phyloP scores from a whole-genome alignment of 2,113 vertebrate species.

The Garra rufa region DNA sequence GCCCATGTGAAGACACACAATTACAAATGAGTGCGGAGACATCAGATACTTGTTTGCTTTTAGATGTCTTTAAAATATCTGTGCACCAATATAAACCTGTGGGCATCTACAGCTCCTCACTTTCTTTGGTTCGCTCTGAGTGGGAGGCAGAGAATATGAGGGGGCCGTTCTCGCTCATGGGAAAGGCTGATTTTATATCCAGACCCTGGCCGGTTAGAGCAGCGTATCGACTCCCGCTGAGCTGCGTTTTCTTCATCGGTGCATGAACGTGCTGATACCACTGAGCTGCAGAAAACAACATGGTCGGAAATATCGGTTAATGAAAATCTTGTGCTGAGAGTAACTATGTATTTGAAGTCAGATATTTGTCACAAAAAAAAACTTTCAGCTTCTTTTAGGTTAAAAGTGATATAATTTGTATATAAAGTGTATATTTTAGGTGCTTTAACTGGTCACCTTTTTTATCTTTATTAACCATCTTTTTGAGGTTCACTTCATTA shows the following conservation, averaged over 20 bases:
- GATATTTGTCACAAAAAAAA: background rate
- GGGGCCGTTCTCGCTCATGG: constrained; percentile 77
- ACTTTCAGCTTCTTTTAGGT: too few relatives aligned
- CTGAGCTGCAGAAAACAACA: constrained; percentile 81
- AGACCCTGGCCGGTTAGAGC: constrained; percentile 86
- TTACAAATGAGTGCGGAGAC: background rate
- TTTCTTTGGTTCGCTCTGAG: constrained; percentile 81
- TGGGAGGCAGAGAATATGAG: constrained; percentile 79
- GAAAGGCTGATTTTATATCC: constrained; percentile 84
- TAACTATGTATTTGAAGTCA: background rate
- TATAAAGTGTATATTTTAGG: background rate
- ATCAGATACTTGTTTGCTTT: background rate
- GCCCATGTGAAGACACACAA: too few relatives aligned
- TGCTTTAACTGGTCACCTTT: background rate
- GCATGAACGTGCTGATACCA: constrained; percentile 92
- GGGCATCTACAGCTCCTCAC: constrained; percentile 87
- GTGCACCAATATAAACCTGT: background rate
- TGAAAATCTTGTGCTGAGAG: background rate
- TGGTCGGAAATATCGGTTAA: constrained; percentile 41
- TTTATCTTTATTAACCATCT: background rate
- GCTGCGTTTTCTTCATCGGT: constrained; percentile 80
- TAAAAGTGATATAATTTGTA: background rate
- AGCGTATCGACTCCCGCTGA: constrained; percentile 81
- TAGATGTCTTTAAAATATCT: background rate
- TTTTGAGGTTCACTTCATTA: background rate